Evolutionary conservation across 2,888 invertebrate species (phyloP), one percentile per base, ranked within the genome.

Genomic region (Oscheius onirici): DNA sequence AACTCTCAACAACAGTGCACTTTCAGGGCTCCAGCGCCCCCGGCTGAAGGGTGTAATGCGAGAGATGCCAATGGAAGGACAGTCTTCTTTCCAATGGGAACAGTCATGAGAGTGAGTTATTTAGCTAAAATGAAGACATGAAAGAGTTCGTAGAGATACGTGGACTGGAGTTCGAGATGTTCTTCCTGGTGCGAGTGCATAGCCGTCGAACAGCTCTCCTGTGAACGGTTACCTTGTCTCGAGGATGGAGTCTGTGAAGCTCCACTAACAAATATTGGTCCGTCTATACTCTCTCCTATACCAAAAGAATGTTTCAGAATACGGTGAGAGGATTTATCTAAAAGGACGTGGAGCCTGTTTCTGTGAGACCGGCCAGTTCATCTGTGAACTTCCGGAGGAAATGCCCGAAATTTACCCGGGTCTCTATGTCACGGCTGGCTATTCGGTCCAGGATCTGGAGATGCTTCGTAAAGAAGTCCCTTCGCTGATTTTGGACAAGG

Each of bases 141-240:
- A 43, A 17, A 49, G 44, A 34, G 34, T 8, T 73, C 78, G 22
- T 73, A 79, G 79, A 71, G 73, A 28, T 77, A 77, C 63, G 72
- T 75, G 13, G 86, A 86, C 46, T 83, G 83, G 83, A 79, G 83
- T 0, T 81, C 82, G 6, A 75, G 83, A 17, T 86, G 86, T 58
- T 83, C 85, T 10, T 78, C 80, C 6, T 86, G 85, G 85, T 86
- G 86, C 70, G 80, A 83, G 58, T 86, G 86, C 69, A 61, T 71
- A 44, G 67, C 72, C 1, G 77, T 81, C 28, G 80, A 85, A 24
- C 71, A 77, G 15, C 28, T 84, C 17, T 44, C 65, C 22, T 86
- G 86, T 63, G 78, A 83, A 46, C 61, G 74, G 13, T 58, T 86
- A 3, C 75, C 78, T 13, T 86, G 86, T 61, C 57, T 83, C 24